These are phyloP conservation scores for Solea senegalensis DNA, from an alignment of 2,113 vertebrate genomes.

Conservation along the genomic window DNA sequence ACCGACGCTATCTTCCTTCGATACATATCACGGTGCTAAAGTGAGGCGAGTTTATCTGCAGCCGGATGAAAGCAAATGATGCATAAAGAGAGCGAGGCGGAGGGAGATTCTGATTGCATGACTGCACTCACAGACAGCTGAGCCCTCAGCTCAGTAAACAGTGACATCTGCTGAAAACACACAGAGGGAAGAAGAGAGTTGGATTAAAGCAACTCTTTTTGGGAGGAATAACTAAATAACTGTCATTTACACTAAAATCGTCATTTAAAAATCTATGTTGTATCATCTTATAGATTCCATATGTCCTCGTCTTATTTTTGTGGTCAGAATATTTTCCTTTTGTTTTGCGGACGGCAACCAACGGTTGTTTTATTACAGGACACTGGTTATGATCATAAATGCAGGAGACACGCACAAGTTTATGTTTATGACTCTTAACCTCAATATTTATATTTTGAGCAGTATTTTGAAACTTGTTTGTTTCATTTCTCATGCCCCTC, in stretches of 20 bases:
- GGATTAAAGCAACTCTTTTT: neutral
- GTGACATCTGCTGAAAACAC: constrained; percentile 71
- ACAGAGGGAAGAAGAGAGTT: neutral
- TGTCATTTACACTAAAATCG: no score
- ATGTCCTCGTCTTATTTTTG: neutral
- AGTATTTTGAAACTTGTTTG: no score
- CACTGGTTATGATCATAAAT: no score
- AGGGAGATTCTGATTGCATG: constrained; percentile 11
- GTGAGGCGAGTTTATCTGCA: constrained; percentile 30
- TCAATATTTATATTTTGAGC: no score
- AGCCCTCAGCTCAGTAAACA: constrained; percentile 59
- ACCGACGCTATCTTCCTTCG: constrained; percentile 28
- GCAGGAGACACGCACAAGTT: no score
- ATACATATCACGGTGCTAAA: constrained; percentile 16
- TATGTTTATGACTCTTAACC: no score
- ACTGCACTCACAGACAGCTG: constrained; percentile 8
- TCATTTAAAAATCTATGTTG: neutral
- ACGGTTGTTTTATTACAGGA: no score
- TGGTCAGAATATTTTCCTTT: neutral
- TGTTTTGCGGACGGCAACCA: no score
- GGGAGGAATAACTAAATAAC: neutral
- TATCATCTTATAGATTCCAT: neutral
- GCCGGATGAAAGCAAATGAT: constrained; percentile 45
- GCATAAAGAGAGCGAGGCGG: neutral
- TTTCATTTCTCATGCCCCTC: no score